These are phyloP conservation scores for Macrostomum lignano DNA, from an alignment of 1,140 invertebrate genomes.

Conservation along the genomic window DNA sequence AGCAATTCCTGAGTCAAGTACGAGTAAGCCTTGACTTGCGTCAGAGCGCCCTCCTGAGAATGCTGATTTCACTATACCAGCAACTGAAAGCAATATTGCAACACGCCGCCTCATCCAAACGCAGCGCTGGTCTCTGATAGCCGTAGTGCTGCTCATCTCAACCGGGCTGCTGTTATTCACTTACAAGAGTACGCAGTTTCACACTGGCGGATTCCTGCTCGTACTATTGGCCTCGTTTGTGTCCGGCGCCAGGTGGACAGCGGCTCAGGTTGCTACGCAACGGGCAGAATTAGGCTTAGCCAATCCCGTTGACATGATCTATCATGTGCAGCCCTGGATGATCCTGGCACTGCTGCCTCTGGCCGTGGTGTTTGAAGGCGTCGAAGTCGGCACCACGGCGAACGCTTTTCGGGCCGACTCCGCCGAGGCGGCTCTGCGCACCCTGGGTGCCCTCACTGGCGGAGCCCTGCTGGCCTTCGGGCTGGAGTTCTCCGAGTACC, in stretches of 20 bases:
- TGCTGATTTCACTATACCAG: too few species aligned
- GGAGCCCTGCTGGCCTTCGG: constrained; percentile 65
- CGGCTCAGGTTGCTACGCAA: constrained; percentile 77
- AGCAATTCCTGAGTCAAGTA: too few species aligned
- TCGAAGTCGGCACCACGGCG: constrained; percentile 17
- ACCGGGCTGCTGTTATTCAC: constrained; percentile 73
- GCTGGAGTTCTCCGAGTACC: constrained; percentile 66
- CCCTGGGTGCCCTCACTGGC: constrained; percentile 27
- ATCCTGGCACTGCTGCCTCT: constrained; percentile 58
- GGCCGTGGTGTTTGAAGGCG: too few species aligned
- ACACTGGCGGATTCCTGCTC: constrained; percentile 55
- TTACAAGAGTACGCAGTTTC: constrained; percentile 75
- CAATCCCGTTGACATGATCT: constrained; percentile 90
- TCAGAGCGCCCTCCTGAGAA: too few species aligned
- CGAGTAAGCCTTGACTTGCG: too few species aligned
- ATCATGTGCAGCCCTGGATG: constrained; percentile 96
- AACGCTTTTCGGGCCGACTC: constrained; percentile 30
- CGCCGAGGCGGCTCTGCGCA: constrained; percentile 14
- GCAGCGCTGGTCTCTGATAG: too few species aligned
- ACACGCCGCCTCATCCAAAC: too few species aligned
- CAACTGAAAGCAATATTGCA: too few species aligned
- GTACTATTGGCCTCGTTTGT: constrained; percentile 33
- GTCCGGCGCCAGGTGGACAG: constrained; percentile 76
- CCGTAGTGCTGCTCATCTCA: constrained; percentile 64
- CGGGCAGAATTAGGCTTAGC: constrained; percentile 42